Percentiles rank a stretch among this genome's conserved stretches.
phyloP scores from a whole-genome alignment of 2,797 vertebrate genomes.

The Scolopax rusticola region DNA sequence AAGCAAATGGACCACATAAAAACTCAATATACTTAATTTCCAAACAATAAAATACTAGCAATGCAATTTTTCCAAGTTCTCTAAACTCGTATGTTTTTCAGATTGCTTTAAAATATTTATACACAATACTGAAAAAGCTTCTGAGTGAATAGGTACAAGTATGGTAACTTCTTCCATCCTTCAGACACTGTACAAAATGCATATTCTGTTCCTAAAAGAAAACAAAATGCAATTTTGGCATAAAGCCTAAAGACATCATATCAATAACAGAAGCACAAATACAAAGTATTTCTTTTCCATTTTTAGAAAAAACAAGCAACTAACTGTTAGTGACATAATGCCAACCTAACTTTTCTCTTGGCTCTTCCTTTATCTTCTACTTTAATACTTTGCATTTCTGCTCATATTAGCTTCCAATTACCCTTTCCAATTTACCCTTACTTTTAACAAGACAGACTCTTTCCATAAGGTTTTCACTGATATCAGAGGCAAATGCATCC shows the following conservation, averaged over 20 bases:
- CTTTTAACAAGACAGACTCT: background rate
- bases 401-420: background rate
- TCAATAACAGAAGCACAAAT: background rate
- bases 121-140: background rate
- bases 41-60: background rate
- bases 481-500: background rate
- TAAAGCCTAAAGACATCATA: background rate
- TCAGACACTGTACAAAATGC: background rate
- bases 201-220: background rate
- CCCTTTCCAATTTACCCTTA: background rate
- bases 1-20: background rate
- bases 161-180: background rate
- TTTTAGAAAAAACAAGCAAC: slow-evolving; percentile 18
- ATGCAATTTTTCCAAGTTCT: background rate
- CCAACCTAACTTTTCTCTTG: background rate
- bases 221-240: slow-evolving; percentile 7
- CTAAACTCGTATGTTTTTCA: background rate
- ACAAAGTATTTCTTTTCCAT: slow-evolving; percentile 8
- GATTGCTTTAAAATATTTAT: background rate
- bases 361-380: background rate
- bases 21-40: background rate
- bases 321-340: slow-evolving; percentile 10
- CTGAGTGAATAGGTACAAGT: background rate
- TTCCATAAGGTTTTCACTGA: background rate
- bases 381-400: background rate